Evolutionary conservation across 2,113 vertebrate species (phyloP), one percentile per base, ranked within the genome.

Genomic region (Bubo blakistoni): DNA sequence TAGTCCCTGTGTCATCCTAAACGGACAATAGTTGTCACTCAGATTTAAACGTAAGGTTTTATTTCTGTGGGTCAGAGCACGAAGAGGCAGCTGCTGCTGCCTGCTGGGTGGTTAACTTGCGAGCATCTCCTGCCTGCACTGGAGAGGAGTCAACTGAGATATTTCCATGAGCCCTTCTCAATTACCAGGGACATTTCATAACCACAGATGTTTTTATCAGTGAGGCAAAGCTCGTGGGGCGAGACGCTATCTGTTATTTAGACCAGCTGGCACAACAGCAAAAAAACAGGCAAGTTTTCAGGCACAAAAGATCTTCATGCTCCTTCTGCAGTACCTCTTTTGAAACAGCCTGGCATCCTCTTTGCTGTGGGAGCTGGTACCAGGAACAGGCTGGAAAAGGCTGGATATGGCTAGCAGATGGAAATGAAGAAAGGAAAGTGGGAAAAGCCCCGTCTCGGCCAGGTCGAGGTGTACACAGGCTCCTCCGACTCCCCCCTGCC

Each of bases 1-100:
- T 2, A 4, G 12, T 46, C 76, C 47, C 47, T 1, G 1, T 11
- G 11, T 57, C 10, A 1, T 14, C 32, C 8, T 4, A 26, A 32
- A 57, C 36, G 55, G 47, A 47, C 2, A 4, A 13, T 5, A 24
- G 42, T 2, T 77, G 29, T 26, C 20, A 19, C 47, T 49, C 42
- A 13, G 57, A 32, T 63, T 32, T 13, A 32, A 57, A 32, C 8
- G 10, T 16, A n/a, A 16, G 42, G 51, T 22, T 72, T 71, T 71
- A 16, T 42, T 61, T 47, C 16, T 9, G 49, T 47, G 57, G 63
- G 40, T 63, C 66, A 40, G 49, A 40, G 47, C 30, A 21, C 0
- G 11, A 25, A 34, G 47, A 13, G 30, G 88, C 40, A 29, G 62
- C 47, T 20, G 34, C 38, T 16, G 22, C 32, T 46, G 70, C 70